Percentiles rank a stretch among this genome's conserved stretches.
phyloP scores from a whole-genome alignment of 2,888 invertebrate genomes.

The Diaperis boleti region DNA sequence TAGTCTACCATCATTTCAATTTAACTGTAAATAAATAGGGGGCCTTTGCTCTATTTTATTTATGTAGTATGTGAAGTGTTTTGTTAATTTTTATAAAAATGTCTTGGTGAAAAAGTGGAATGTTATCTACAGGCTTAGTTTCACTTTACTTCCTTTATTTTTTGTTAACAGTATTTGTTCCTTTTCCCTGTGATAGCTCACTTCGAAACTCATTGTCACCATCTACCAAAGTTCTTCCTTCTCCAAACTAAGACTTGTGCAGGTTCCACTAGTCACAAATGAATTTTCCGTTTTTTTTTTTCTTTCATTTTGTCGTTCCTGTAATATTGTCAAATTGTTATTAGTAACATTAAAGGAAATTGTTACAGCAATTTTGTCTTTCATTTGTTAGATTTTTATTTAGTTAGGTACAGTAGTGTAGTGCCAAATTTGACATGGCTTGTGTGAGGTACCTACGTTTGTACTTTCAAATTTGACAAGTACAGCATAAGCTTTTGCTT shows the following conservation, averaged over 20 bases:
- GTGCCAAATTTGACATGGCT: too few species aligned
- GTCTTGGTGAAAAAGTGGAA: constrained; percentile 47
- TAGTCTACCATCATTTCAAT: constrained; percentile 26
- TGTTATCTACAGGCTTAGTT: constrained; percentile 49
- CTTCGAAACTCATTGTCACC: constrained; percentile 22
- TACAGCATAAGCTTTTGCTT: too few species aligned
- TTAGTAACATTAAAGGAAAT: constrained; percentile 49
- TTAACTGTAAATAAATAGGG: constrained; percentile 29
- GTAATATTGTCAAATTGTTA: constrained; percentile 48
- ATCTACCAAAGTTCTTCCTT: constrained; percentile 48
- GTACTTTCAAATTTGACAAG: too few species aligned
- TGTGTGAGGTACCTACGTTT: too few species aligned
- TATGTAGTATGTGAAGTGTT: constrained; percentile 40
- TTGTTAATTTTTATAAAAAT: constrained; percentile 46
- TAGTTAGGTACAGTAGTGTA: too few species aligned
- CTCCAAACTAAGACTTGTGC: constrained; percentile 53
- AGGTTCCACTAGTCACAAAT: constrained; percentile 56
- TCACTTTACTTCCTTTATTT: constrained; percentile 40
- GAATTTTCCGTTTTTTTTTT: constrained; percentile 41
- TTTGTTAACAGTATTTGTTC: constrained; percentile 50
- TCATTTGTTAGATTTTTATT: too few species aligned
- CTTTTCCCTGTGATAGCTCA: constrained; percentile 52
- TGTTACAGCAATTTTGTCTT: constrained; percentile 38
- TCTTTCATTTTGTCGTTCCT: constrained; percentile 47
- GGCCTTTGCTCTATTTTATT: constrained; percentile 13